These are phyloP conservation scores for Gnatocerus cornutus DNA, from an alignment of 2,888 invertebrate species.

Conservation along the genomic window DNA sequence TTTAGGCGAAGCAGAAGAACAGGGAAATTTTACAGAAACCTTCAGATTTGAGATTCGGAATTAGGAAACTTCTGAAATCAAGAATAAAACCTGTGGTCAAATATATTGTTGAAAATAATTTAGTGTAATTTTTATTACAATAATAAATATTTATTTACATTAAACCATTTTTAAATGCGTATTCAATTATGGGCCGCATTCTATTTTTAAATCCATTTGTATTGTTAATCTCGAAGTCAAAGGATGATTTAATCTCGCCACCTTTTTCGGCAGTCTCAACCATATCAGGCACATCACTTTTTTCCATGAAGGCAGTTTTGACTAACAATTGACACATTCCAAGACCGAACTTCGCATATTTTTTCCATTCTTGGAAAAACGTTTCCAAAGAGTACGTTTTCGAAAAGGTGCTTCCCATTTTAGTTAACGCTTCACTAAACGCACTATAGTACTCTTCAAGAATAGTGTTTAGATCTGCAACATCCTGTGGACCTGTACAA, in stretches of 20 bases:
- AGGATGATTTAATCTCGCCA: not conserved
- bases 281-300: constrained; percentile 16
- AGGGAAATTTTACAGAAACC: not conserved
- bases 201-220: constrained; percentile 9
- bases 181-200: constrained; percentile 39
- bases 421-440: constrained; percentile 1
- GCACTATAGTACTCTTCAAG: constrained; percentile 13
- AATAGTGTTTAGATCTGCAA: constrained; percentile 20
- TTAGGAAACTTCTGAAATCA: not conserved
- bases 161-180: not conserved
- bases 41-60: constrained; percentile 1
- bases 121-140: not conserved
- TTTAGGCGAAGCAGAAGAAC: constrained; percentile 5
- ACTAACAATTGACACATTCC: not conserved
- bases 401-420: constrained; percentile 1
- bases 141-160: not conserved
- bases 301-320: not conserved
- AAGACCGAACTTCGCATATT: constrained; percentile 16
- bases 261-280: constrained; percentile 5
- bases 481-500: constrained; percentile 5
- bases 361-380: constrained; percentile 29
- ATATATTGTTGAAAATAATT: constrained; percentile 11
- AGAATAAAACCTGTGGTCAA: constrained; percentile 15
- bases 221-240: not conserved
- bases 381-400: not conserved